A percentile compares a stretch with the other conserved stretches of the same genome.
Conservation (phyloP, 2,888 invertebrate species). For the Gari tellinella region DNA sequence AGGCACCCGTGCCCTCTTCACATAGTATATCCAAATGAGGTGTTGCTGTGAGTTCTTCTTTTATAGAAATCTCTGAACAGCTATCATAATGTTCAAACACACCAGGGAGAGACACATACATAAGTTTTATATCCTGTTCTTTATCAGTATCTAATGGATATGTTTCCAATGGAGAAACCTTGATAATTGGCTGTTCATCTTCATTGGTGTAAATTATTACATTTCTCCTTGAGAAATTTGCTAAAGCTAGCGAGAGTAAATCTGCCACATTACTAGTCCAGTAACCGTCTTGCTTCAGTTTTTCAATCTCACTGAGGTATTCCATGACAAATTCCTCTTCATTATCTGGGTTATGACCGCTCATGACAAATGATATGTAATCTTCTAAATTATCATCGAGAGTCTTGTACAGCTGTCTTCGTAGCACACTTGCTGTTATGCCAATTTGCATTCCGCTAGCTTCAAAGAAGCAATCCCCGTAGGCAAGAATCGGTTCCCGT, state of each 20-base stretch:
- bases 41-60: neutral
- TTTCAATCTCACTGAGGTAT: conserved; percentile 8
- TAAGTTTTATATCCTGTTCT: neutral
- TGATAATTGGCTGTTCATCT: conserved; percentile 3
- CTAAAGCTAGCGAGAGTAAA: conserved; percentile 18
- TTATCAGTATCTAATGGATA: neutral
- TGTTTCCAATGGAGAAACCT: neutral
- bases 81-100: conserved; percentile 23
- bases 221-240: conserved; percentile 1
- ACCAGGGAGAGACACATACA: conserved; percentile 13
- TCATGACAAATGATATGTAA: conserved; percentile 14
- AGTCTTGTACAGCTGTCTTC: neutral
- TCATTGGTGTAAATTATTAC: conserved; percentile 14
- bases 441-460: neutral
- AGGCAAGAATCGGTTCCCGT: neutral
- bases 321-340: conserved; percentile 3
- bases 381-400: conserved; percentile 10
- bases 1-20: too few species aligned
- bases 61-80: neutral
- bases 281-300: conserved; percentile 13
- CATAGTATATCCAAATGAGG: too few species aligned
- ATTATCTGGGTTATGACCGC: conserved; percentile 3
- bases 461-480: conserved; percentile 17
- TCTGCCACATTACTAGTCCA: conserved; percentile 18
- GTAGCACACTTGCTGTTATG: neutral